Evolutionary conservation across 2,888 invertebrate genomes (phyloP).

Genomic region (Danaus chrysippus): DNA sequence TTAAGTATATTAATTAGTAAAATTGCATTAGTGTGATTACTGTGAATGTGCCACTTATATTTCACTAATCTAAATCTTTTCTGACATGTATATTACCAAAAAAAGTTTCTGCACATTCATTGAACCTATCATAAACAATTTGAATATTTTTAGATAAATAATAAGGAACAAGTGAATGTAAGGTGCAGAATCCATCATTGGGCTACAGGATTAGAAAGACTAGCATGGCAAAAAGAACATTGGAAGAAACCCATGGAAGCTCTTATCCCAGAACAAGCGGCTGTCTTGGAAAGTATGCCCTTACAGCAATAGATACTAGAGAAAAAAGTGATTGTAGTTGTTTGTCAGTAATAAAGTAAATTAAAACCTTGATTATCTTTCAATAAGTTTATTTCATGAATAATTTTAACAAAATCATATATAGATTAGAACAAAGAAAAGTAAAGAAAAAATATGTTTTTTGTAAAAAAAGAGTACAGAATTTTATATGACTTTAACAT

Average conservation of each 20-base stretch:
- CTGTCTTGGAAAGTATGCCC: constrained; percentile 57
- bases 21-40: too few species aligned
- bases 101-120: not conserved
- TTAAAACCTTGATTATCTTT: constrained; percentile 1
- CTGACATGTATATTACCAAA: too few species aligned
- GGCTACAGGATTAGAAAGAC: constrained; percentile 81
- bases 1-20: too few species aligned
- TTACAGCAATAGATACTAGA: constrained; percentile 37
- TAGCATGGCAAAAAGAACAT: constrained; percentile 70
- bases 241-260: constrained; percentile 79
- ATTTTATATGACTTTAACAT: constrained; percentile 10
- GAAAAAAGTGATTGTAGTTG: not conserved
- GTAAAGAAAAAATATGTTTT: not conserved
- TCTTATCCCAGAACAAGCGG: constrained; percentile 77
- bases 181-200: constrained; percentile 89
- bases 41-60: too few species aligned
- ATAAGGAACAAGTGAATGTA: constrained; percentile 84
- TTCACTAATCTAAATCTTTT: too few species aligned
- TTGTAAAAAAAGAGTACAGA: not conserved
- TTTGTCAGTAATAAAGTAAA: constrained; percentile 6
- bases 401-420: not conserved
- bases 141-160: constrained; percentile 80
- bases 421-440: not conserved
- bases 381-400: not conserved
- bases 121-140: not conserved